These are phyloP conservation scores for Diploptera punctata DNA, from an alignment of 2,888 invertebrate genomes.

Conservation along the genomic window DNA sequence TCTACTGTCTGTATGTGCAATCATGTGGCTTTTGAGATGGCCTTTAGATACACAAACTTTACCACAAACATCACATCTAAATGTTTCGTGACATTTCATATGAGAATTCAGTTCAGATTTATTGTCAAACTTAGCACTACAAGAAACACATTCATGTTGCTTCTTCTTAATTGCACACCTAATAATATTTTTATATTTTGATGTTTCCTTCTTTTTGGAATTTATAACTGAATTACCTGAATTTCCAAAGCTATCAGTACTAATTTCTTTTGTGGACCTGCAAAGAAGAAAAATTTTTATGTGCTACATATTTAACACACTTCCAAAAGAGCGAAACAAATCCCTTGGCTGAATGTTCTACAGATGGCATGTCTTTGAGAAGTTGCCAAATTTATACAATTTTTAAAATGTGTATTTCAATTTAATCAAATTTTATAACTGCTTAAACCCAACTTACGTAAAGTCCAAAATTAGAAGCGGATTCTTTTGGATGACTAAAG, in stretches of 20 bases:
- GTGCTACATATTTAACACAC: slow-evolving; percentile 28
- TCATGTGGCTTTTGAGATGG: slow-evolving; percentile 52
- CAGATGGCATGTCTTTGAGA: no score
- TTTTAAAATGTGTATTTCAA: no score
- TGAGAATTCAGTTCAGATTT: background rate
- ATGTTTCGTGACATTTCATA: slow-evolving; percentile 43
- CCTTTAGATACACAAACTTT: slow-evolving; percentile 38
- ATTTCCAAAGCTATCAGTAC: slow-evolving; percentile 31
- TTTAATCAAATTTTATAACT: no score
- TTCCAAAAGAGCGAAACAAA: no score
- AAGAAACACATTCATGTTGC: background rate
- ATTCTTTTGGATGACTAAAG: no score
- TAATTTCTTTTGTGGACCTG: slow-evolving; percentile 38
- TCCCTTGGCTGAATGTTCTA: no score
- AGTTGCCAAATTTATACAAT: no score
- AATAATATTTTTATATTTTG: background rate
- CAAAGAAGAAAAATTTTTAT: slow-evolving; percentile 39
- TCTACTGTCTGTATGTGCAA: slow-evolving; percentile 58
- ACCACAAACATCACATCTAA: slow-evolving; percentile 44
- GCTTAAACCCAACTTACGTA: no score
- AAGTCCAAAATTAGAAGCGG: no score
- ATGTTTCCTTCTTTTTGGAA: background rate
- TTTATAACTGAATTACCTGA: background rate
- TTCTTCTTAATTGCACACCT: background rate
- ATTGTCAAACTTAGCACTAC: background rate